phyloP scores from a whole-genome alignment of 92 coral and sea anemone genomes.

The Porites cylindrica region DNA sequence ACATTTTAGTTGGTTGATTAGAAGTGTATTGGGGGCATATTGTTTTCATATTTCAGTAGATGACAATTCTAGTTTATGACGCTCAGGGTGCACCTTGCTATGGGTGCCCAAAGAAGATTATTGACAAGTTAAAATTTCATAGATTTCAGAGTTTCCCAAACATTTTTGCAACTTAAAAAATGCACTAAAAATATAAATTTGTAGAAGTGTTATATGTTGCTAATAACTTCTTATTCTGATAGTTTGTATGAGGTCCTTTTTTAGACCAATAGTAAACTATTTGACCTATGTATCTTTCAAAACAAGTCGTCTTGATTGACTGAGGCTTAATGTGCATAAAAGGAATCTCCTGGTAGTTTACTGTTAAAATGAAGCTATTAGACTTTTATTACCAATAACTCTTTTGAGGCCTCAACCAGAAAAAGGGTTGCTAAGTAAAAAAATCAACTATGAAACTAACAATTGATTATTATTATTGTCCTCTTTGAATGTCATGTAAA shows the following conservation, averaged over 20 bases:
- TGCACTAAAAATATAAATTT: conserved; percentile 50
- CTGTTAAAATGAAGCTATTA: conserved; percentile 44
- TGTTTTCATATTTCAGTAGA: conserved; percentile 62
- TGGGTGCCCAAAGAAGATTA: conserved; percentile 55
- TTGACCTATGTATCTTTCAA: conserved; percentile 40
- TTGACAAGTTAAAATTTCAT: conserved; percentile 52
- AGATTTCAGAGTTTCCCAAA: conserved; percentile 49
- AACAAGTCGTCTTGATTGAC: conserved; percentile 53
- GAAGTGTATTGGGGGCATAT: conserved; percentile 56
- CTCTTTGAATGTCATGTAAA: no score
- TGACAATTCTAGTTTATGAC: conserved; percentile 64
- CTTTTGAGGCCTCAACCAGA: conserved; percentile 49
- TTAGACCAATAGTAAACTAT: conserved; percentile 39
- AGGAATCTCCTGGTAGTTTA: conserved; percentile 45
- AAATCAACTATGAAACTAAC: conserved; percentile 30
- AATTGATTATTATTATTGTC: no score
- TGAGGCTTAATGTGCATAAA: conserved; percentile 45
- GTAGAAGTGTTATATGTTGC: conserved; percentile 49
- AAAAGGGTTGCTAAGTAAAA: conserved; percentile 46
- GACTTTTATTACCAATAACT: conserved; percentile 45
- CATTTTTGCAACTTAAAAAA: conserved; percentile 49
- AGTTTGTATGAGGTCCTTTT: conserved; percentile 50
- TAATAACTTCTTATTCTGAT: conserved; percentile 48
- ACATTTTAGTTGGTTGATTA: conserved; percentile 60
- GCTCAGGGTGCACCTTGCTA: conserved; percentile 45